Base-by-base conservation (phyloP, 2,113 vertebrate genomes). In the Eptesicus fuscus region DNA sequence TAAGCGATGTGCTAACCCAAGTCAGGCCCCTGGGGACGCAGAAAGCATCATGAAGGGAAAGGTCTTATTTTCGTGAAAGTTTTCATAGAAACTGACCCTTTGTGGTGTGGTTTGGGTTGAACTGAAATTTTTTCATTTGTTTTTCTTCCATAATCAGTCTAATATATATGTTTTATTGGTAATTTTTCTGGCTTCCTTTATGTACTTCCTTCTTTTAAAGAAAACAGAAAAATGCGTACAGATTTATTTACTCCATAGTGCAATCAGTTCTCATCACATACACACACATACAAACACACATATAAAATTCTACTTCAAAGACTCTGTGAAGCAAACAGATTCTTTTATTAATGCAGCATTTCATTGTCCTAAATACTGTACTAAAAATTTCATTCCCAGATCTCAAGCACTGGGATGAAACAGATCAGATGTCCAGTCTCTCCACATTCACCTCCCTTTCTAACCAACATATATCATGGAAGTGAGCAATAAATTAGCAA, bases 151-250 rank as follows among this genome's bases (percentile, higher is more conserved):
- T 95, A 69, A 80, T 95, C 5, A 71, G 7, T n/a, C 47, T 86
- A 83, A 56, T n/a, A 90, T 91, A 83, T 91, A 94, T 67, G 11
- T 37, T 82, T 79, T 35, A 70, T 83, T 95, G 88, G 53, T 63
- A 94, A 73, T 96, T 96, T 96, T 93, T 61, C 96, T 95, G 28
- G 85, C 35, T 86, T 30, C 82, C 78, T 79, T 85, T 51, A 32
- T 9, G 22, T 85, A 6, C 0, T 32, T 95, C n/a, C 88, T 96
- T 96, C 91, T 92, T 74, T 92, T 74, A 44, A 37, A 35, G 28
- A 87, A 79, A 93, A 37, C 17, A 88, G 18, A 63, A 83, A 95
- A 97, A 91, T 70, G 49, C 61, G n/a, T 83, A 71, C 35, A 73
- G 44, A 44, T 6, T 0, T 61, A 23, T n/a, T 93, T 59, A 7